phyloP scores from a whole-genome alignment of 1,140 invertebrate species.

The Agrypnia vestita region DNA sequence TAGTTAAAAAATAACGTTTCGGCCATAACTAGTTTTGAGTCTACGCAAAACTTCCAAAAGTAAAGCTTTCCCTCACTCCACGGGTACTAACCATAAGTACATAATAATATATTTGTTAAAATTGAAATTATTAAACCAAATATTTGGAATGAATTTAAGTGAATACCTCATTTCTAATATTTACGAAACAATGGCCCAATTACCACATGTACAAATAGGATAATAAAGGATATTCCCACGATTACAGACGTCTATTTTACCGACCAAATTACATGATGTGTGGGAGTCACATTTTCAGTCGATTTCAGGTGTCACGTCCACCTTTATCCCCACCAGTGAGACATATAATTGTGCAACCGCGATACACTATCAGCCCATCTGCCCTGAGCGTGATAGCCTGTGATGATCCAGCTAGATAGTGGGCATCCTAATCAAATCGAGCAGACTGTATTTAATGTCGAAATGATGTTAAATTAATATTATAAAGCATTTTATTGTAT shows the following conservation, averaged over 20 bases:
- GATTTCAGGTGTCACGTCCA: not conserved
- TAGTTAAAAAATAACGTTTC: no score
- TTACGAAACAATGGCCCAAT: slow-evolving; percentile 57
- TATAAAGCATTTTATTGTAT: no score
- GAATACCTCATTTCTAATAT: not conserved
- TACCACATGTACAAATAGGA: slow-evolving; percentile 41
- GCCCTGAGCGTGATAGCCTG: not conserved
- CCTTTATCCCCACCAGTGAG: not conserved
- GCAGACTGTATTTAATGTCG: no score
- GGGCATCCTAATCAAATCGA: no score
- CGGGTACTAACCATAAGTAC: no score
- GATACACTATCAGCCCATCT: not conserved
- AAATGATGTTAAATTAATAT: no score
- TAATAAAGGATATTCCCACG: slow-evolving; percentile 60
- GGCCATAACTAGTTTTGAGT: no score
- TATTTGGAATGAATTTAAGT: not conserved
- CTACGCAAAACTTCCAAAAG: no score
- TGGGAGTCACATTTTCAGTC: slow-evolving; percentile 13
- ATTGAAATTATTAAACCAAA: no score
- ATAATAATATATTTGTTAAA: no score
- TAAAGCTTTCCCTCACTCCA: no score
- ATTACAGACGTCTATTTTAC: slow-evolving; percentile 34
- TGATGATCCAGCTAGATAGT: no score
- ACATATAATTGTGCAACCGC: not conserved
- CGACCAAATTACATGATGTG: slow-evolving; percentile 45